Conservation (phyloP, 2,113 vertebrate species). For the Myrmophylax atrothorax region DNA sequence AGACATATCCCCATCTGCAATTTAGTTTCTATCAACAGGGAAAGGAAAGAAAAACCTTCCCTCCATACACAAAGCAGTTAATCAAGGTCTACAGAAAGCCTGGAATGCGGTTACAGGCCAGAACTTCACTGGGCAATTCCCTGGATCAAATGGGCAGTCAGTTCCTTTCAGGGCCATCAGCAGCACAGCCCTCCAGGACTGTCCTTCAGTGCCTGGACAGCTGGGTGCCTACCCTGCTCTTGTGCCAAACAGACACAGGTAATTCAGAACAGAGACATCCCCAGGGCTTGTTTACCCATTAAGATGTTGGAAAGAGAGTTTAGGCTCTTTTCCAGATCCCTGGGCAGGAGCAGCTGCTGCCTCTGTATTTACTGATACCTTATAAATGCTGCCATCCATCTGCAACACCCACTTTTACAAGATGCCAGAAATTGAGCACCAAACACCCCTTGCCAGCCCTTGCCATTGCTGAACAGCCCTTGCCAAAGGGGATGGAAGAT, state of each 20-base stretch:
- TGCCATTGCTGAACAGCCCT: not conserved
- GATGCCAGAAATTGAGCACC: not conserved
- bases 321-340: not conserved
- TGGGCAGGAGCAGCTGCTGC: accelerated
- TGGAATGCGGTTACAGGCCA: not conserved
- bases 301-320: not conserved
- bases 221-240: not conserved
- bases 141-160: not conserved
- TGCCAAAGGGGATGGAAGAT: not conserved
- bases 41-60: not conserved
- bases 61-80: no score
- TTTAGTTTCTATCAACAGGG: not conserved
- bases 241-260: not conserved
- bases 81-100: not conserved
- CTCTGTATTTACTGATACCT: not conserved
- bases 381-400: accelerated
- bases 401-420: accelerated
- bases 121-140: not conserved
- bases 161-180: not conserved
- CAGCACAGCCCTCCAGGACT: not conserved
- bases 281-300: not conserved
- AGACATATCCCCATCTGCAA: not conserved
- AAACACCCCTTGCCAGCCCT: not conserved
- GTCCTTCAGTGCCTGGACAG: not conserved
- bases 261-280: not conserved